These are phyloP conservation scores for Megalurothrips usitatus DNA, from an alignment of 2,888 invertebrate species.

Conservation along the genomic window DNA sequence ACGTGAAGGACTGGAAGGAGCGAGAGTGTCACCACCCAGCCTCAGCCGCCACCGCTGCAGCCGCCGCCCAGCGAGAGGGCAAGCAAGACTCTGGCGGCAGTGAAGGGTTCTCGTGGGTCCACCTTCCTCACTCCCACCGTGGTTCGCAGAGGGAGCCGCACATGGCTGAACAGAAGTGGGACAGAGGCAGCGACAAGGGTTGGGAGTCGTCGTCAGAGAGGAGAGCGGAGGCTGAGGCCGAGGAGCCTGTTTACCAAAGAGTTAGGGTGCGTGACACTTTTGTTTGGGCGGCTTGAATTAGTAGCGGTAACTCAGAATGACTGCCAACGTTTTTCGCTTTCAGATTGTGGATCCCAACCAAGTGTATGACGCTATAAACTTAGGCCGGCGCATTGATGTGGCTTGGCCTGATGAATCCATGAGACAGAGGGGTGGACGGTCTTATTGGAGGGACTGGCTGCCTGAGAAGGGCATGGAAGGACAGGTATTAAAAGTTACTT, in stretches of 20 bases:
- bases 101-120: neutral
- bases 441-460: constrained; percentile 86
- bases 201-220: constrained; percentile 46
- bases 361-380: constrained; percentile 87
- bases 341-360: constrained; percentile 58
- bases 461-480: constrained; percentile 92
- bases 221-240: constrained; percentile 41
- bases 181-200: constrained; percentile 42
- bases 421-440: constrained; percentile 79
- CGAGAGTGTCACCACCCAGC: constrained; percentile 31
- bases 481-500: constrained; percentile 51
- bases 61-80: neutral
- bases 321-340: constrained; percentile 30
- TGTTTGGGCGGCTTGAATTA: constrained; percentile 20
- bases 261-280: constrained; percentile 50
- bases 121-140: neutral
- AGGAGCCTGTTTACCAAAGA: constrained; percentile 52
- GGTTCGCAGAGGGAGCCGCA: constrained; percentile 35
- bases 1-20: constrained; percentile 43
- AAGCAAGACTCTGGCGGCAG: constrained; percentile 38
- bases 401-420: constrained; percentile 91
- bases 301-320: neutral
- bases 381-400: constrained; percentile 87
- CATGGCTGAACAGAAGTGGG: constrained; percentile 43
- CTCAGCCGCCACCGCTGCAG: too few species aligned